Evolutionary conservation across 2,888 invertebrate species (phyloP).

Genomic region (Deroplatys truncata): DNA sequence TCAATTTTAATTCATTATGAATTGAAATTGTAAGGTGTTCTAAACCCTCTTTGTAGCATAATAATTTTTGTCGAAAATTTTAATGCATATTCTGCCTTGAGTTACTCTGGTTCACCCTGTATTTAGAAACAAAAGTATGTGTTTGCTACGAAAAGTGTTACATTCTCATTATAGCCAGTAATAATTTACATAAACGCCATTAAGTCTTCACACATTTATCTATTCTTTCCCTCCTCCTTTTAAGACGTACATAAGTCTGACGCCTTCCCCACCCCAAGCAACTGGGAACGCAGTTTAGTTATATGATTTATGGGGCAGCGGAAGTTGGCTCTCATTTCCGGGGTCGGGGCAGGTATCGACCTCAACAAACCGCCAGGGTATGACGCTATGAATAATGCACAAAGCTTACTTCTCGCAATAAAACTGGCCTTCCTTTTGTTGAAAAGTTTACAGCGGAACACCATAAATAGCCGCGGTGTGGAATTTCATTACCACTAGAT

Average conservation of each 20-base stretch:
- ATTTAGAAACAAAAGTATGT: neutral
- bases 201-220: neutral
- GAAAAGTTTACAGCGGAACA: constrained; percentile 3
- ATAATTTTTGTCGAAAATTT: too few relatives aligned
- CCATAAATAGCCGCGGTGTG: neutral
- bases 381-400: constrained; percentile 14
- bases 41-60: too few relatives aligned
- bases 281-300: neutral
- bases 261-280: neutral
- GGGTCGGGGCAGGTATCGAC: constrained; percentile 15
- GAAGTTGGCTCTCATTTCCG: constrained; percentile 16
- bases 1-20: too few relatives aligned
- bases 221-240: neutral
- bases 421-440: constrained; percentile 1
- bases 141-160: neutral
- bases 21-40: too few relatives aligned
- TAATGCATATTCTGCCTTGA: too few relatives aligned
- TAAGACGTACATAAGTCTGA: neutral
- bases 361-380: constrained; percentile 13
- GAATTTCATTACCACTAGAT: neutral
- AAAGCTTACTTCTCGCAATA: neutral
- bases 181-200: neutral
- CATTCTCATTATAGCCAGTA: neutral
- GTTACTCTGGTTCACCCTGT: too few relatives aligned
- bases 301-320: constrained; percentile 10